phyloP scores from a whole-genome alignment of 2,113 vertebrate species.

The Seriola quinqueradiata region DNA sequence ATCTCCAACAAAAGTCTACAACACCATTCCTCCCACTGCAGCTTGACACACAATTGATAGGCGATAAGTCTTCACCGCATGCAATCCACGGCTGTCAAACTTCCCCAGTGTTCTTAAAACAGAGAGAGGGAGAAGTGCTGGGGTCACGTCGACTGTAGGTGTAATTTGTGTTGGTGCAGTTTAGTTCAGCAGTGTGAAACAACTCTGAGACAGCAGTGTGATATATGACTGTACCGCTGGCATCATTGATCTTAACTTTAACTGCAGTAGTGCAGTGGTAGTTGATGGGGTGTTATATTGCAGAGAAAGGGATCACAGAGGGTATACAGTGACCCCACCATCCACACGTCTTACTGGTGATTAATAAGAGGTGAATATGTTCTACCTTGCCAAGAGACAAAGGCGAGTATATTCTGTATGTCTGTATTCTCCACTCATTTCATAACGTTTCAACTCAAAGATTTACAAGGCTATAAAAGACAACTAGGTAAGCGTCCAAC shows the following conservation, averaged over 20 bases:
- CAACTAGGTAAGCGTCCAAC: background rate
- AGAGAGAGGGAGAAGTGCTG: conserved; percentile 35
- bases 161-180: conserved; percentile 74
- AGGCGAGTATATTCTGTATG: conserved; percentile 29
- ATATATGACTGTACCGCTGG: conserved; percentile 66
- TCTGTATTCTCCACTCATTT: conserved; percentile 20
- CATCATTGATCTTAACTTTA: conserved; percentile 75
- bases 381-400: conserved; percentile 43
- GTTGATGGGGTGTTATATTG: conserved; percentile 69
- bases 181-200: conserved; percentile 73
- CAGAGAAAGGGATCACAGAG: conserved; percentile 54
- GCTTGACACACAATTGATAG: conserved; percentile 20
- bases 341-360: conserved; percentile 50
- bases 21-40: conserved; percentile 32
- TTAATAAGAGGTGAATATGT: conserved; percentile 48
- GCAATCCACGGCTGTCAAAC: conserved; percentile 49
- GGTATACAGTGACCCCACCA: conserved; percentile 40
- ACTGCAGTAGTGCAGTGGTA: conserved; percentile 67
- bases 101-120: conserved; percentile 41
- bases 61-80: conserved; percentile 34
- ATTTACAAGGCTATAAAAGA: conserved; percentile 44
- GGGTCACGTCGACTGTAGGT: conserved; percentile 49
- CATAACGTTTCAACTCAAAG: conserved; percentile 13
- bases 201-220: conserved; percentile 69
- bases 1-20: conserved; percentile 10